Conservation (phyloP, 2,888 invertebrate genomes). For the Limnephilus marmoratus region DNA sequence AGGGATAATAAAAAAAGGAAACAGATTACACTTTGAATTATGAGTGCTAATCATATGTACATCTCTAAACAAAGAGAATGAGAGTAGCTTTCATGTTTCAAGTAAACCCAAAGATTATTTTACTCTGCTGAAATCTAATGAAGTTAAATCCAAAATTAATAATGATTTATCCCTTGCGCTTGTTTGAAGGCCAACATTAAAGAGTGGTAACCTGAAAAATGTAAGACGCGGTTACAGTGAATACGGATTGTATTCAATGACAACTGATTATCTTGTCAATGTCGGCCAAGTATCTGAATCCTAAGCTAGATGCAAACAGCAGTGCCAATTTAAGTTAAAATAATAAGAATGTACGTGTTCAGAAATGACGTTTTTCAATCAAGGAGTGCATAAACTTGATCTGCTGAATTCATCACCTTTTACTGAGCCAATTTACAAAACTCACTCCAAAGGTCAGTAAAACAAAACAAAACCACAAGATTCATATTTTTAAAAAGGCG, state of each 20-base stretch:
- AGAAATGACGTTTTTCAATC: neutral
- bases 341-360: neutral
- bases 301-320: neutral
- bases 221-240: neutral
- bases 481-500: no score
- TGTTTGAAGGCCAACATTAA: neutral
- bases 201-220: neutral
- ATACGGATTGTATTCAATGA: neutral
- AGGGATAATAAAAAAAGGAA: neutral
- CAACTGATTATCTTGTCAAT: neutral
- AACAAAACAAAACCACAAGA: no score
- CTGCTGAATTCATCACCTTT: neutral
- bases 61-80: neutral
- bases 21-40: neutral
- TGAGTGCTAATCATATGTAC: neutral
- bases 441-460: neutral
- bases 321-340: neutral
- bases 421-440: neutral
- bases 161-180: neutral
- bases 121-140: neutral
- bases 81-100: neutral
- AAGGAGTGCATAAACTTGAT: neutral
- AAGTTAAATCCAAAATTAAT: neutral
- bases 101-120: neutral
- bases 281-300: neutral